Conservation (phyloP, 2,797 vertebrate genomes). For the Megaceryle alcyon region DNA sequence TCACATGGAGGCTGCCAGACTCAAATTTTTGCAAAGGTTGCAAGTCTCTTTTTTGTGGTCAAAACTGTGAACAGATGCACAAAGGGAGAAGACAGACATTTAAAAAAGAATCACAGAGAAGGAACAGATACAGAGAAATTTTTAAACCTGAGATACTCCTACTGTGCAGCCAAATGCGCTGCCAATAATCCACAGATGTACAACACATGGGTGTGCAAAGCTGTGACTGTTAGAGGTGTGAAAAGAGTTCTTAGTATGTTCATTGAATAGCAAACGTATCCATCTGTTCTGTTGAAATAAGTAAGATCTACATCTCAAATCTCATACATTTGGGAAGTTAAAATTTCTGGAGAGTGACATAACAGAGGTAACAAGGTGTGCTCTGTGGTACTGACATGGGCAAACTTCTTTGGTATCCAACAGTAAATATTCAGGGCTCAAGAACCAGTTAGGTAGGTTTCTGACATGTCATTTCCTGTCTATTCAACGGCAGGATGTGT, state of each 20-base stretch:
- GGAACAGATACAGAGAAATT: constrained; percentile 17
- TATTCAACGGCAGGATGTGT: background rate
- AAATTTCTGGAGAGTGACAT: constrained; percentile 12
- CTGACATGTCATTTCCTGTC: background rate
- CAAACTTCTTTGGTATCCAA: background rate
- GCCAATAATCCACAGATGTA: constrained; percentile 67
- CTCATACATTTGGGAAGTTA: background rate
- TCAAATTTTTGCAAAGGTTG: constrained; percentile 25
- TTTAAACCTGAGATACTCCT: constrained; percentile 62
- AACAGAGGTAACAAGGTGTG: constrained; percentile 36
- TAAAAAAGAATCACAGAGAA: background rate
- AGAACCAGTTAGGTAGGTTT: background rate
- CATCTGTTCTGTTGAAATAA: constrained; percentile 61
- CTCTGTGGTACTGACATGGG: background rate
- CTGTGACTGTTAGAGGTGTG: constrained; percentile 67
- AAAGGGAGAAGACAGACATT: constrained; percentile 43
- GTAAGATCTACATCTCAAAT: constrained; percentile 14
- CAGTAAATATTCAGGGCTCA: constrained; percentile 35
- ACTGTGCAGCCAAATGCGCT: constrained; percentile 54
- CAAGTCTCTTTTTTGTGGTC: constrained; percentile 40
- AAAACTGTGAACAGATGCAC: constrained; percentile 59
- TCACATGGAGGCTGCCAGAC: constrained; percentile 1
- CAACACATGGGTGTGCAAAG: constrained; percentile 62
- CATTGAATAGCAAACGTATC: constrained; percentile 46
- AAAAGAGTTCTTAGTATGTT: constrained; percentile 61